These are phyloP conservation scores for Eumaeus atala DNA, from an alignment of 1,140 invertebrate genomes.

Conservation along the genomic window DNA sequence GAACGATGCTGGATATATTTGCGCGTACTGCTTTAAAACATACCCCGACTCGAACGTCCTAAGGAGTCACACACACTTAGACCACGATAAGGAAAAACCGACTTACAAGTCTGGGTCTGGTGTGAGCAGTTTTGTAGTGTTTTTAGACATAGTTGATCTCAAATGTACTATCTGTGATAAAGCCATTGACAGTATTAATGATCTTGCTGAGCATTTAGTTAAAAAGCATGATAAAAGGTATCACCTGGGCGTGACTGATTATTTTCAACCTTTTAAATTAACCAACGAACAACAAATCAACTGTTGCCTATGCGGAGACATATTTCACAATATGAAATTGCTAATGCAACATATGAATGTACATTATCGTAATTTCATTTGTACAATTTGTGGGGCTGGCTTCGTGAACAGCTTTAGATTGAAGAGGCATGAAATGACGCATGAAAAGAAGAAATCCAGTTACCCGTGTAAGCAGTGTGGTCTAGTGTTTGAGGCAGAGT, in stretches of 20 bases:
- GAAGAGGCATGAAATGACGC: slow-evolving; percentile 55
- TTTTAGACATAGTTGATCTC: slow-evolving; percentile 57
- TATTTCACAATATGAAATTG: slow-evolving; percentile 61
- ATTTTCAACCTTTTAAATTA: slow-evolving; percentile 60
- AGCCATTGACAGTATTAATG: slow-evolving; percentile 37
- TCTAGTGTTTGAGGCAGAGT: slow-evolving; percentile 51
- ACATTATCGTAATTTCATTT: slow-evolving; percentile 62
- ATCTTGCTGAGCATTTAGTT: slow-evolving; percentile 53
- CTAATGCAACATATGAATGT: slow-evolving; percentile 65
- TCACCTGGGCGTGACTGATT: slow-evolving; percentile 49
- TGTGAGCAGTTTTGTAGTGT: slow-evolving; percentile 55
- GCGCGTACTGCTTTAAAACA: slow-evolving; percentile 59
- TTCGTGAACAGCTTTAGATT: slow-evolving; percentile 61
- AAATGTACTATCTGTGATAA: slow-evolving; percentile 55
- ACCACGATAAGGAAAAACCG: slow-evolving; percentile 52
- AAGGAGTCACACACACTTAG: slow-evolving; percentile 46
- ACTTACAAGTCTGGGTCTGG: slow-evolving; percentile 54
- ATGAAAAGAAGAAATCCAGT: slow-evolving; percentile 52
- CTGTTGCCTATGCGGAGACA: slow-evolving; percentile 53
- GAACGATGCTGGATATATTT: slow-evolving; percentile 58
- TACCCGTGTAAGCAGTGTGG: slow-evolving; percentile 54
- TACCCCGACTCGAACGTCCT: slow-evolving; percentile 45
- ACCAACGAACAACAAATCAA: slow-evolving; percentile 52
- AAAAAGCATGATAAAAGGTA: slow-evolving; percentile 52
- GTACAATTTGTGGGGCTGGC: slow-evolving; percentile 55